phyloP scores from a whole-genome alignment of 30 jellyfish, hydroid and myxozoan species.

The Hydractinia echinata region DNA sequence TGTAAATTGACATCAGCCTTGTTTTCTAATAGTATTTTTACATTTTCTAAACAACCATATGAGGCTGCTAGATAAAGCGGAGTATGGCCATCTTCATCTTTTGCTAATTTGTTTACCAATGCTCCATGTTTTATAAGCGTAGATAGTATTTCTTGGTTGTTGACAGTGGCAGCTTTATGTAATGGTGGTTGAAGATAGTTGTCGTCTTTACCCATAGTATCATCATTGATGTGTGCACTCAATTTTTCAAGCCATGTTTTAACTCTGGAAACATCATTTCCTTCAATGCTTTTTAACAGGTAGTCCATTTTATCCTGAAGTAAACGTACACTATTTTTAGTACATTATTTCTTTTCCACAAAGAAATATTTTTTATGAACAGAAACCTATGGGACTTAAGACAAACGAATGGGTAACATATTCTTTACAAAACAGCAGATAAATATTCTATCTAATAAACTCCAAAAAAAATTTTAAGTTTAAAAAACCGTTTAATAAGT shows the following conservation, averaged over 20 bases:
- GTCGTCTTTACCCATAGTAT: neutral
- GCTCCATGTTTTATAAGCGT: constrained; percentile 2
- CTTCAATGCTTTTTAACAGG: neutral
- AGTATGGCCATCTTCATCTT: constrained; percentile 9
- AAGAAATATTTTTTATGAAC: too few relatives aligned
- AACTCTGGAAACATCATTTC: neutral
- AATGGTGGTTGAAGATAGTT: constrained; percentile 5
- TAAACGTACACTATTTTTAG: neutral
- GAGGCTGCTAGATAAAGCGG: constrained; percentile 9
- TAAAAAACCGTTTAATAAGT: too few relatives aligned
- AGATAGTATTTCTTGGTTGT: neutral
- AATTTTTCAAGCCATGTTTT: neutral
- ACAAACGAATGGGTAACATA: too few relatives aligned
- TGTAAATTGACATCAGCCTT: constrained; percentile 12
- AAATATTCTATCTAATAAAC: too few relatives aligned
- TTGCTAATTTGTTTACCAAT: neutral
- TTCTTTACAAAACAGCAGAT: too few relatives aligned
- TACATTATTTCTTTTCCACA: too few relatives aligned
- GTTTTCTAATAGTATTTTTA: neutral
- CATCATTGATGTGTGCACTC: neutral
- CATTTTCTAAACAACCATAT: neutral
- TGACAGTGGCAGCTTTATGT: neutral
- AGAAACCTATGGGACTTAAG: too few relatives aligned
- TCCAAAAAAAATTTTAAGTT: too few relatives aligned
- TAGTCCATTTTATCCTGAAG: neutral